Conservation (phyloP, 2,888 invertebrate genomes). For the Noctua pronuba region DNA sequence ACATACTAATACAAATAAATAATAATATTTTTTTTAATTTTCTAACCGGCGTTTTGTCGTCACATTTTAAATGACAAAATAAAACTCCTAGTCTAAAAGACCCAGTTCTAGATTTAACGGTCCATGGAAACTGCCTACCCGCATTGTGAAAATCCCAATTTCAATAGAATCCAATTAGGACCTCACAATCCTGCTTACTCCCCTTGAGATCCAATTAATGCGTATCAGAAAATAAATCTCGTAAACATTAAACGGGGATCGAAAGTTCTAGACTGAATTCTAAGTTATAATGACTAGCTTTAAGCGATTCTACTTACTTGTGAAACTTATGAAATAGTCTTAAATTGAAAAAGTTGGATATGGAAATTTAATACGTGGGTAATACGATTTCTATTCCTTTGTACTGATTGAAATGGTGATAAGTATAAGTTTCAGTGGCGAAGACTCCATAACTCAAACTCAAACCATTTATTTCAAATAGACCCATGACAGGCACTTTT, state of each 20-base stretch:
- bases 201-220: conserved; percentile 34
- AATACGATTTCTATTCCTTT: background rate
- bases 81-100: background rate
- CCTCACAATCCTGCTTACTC: conserved; percentile 1
- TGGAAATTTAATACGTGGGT: background rate
- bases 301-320: background rate
- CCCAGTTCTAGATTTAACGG: background rate
- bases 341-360: conserved; percentile 44
- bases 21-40: no score
- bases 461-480: no score
- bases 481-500: no score
- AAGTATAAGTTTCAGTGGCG: background rate
- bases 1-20: no score
- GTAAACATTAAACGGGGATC: conserved; percentile 25
- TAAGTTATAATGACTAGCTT: conserved; percentile 42
- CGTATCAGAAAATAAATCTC: conserved; percentile 42
- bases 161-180: conserved; percentile 25
- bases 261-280: conserved; percentile 34
- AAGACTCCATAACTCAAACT: no score
- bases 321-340: conserved; percentile 24
- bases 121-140: conserved; percentile 18
- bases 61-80: background rate
- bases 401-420: background rate
- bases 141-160: conserved; percentile 22
- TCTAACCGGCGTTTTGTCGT: background rate